phyloP scores from a whole-genome alignment of 1,140 invertebrate species.

The Anastrepha obliqua region DNA sequence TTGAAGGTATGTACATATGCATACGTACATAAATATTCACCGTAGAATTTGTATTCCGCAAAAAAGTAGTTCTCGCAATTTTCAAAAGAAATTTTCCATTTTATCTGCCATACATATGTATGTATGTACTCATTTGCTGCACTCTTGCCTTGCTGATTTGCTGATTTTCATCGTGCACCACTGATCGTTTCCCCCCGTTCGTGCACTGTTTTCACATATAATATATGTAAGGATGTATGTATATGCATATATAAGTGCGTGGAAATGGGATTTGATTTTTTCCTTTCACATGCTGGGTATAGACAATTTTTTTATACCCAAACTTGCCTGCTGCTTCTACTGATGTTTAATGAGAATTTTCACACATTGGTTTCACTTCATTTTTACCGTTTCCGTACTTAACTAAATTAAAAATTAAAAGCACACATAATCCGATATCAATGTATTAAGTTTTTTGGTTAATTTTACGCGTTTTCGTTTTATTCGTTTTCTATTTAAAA shows the following conservation, averaged over 20 bases:
- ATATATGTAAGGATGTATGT: conserved; percentile 3
- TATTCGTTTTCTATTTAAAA: conserved; percentile 55
- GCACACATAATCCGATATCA: not conserved
- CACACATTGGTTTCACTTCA: conserved; percentile 7
- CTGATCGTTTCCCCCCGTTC: conserved; percentile 36
- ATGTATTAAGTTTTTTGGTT: not conserved
- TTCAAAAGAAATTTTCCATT: conserved; percentile 49
- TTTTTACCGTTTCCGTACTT: conserved; percentile 34
- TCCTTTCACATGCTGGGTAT: conserved; percentile 55
- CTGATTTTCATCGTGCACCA: conserved; percentile 9
- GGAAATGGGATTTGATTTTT: conserved; percentile 53
- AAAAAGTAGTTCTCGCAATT: conserved; percentile 11
- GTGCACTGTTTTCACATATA: not conserved
- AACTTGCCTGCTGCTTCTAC: conserved; percentile 12
- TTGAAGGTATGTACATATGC: not conserved
- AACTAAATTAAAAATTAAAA: conserved; percentile 9
- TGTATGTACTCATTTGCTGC: not conserved
- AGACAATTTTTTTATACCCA: conserved; percentile 55
- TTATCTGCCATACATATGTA: conserved; percentile 16
- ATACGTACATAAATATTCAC: not conserved
- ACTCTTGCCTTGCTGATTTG: conserved; percentile 40
- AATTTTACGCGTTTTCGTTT: conserved; percentile 59
- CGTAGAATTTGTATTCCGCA: not conserved
- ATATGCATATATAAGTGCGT: conserved; percentile 28
- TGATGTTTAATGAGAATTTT: conserved; percentile 33